These are phyloP conservation scores for Tetramorium bicarinatum DNA, from an alignment of 2,888 invertebrate species.

Conservation along the genomic window DNA sequence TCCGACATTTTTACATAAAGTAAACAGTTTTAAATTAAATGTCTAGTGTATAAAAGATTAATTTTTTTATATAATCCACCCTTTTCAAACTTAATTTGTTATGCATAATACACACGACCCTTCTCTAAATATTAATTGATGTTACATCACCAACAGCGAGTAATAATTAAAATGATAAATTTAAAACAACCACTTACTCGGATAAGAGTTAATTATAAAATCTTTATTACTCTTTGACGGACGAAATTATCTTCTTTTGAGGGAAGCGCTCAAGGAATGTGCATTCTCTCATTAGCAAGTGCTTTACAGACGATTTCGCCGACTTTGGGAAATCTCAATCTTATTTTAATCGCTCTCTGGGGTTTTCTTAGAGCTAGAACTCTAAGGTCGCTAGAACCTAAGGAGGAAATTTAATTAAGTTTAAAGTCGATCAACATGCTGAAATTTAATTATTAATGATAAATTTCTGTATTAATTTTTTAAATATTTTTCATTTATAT, in stretches of 20 bases:
- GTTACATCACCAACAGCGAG: not conserved
- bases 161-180: not conserved
- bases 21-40: constrained; percentile 15
- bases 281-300: constrained; percentile 11
- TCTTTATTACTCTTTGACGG: not conserved
- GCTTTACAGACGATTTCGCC: constrained; percentile 12
- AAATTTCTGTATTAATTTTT: not conserved
- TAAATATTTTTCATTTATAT: not conserved
- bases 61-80: not conserved
- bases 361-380: constrained; percentile 9
- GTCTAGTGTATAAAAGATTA: not conserved
- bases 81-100: constrained; percentile 9
- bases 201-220: constrained; percentile 9
- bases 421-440: constrained; percentile 2
- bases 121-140: constrained; percentile 5
- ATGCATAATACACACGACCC: not conserved
- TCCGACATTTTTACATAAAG: constrained; percentile 22
- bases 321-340: constrained; percentile 28
- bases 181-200: not conserved
- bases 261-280: not conserved
- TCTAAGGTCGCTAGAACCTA: not conserved
- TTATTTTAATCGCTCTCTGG: constrained; percentile 12
- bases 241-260: constrained; percentile 9
- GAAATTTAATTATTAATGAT: not conserved
- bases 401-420: constrained; percentile 11